Evolutionary conservation across 2,113 vertebrate genomes (phyloP), one percentile per base, ranked within the genome.

Genomic region (Donacobius atricapilla): DNA sequence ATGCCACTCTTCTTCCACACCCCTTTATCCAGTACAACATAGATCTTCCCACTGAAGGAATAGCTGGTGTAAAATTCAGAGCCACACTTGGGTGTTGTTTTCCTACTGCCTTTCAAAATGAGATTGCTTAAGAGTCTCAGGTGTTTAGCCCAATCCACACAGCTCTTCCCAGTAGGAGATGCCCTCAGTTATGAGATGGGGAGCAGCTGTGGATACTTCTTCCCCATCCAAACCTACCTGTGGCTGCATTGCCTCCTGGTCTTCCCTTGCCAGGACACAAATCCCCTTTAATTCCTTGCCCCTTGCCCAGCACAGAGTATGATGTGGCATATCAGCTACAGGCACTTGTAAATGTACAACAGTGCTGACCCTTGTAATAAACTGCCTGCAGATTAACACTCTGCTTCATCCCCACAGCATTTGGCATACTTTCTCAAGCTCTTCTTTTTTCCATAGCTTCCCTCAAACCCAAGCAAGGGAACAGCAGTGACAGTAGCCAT

Each of bases 401-500:
- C 54, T 82, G 45, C 42, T 66, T 71, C 37, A 53, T 51, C 51
- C 23, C 33, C 60, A 42, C 15, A 47, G 60, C 68, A 72, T 72
- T 58, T 73, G 44, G 27, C 18, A 11, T 66, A 39, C 11, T 80
- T 44, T 27, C 39, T 73, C 69, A 87, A 66, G 44, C 3, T 30
- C 30, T 53, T 47, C 17, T 50, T 80, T 94, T 64, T 78, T 20
- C 51, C 45, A 44, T 5, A 64, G 80, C 56, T 94, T 90, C 61
- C 39, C 48, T 71, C 39, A 82, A 87, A 77, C 23, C 14, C 44
- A 82, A 51, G 53, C 69, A 89, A n/a, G 18, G 60, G 56, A 78
- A 80, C 35, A 31, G 48, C 54, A 84, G 58, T 81, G 78, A 81
- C 76, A 94, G 69, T 40, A 90, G 87, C 82, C 83, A 94, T 96